Conservation (phyloP, 2,888 invertebrate species). For the Ethmia dodecea region DNA sequence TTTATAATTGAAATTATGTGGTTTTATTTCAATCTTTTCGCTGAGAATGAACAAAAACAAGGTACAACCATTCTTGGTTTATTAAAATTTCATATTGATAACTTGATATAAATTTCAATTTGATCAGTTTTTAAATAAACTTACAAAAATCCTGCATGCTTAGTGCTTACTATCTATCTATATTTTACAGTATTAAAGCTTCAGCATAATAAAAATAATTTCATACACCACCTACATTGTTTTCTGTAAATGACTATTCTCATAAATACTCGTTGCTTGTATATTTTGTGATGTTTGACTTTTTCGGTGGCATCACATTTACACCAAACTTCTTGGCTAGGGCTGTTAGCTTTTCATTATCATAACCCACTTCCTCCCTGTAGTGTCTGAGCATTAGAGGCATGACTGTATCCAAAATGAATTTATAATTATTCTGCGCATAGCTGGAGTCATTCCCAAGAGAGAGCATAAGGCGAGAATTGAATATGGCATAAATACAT, state of each 20-base stretch:
- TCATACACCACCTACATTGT: conserved; percentile 38
- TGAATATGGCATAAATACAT: conserved; percentile 84
- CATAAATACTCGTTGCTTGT: conserved; percentile 82
- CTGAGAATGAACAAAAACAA: conserved; percentile 33
- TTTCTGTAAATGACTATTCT: conserved; percentile 46
- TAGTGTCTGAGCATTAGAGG: conserved; percentile 80
- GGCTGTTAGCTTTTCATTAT: conserved; percentile 69
- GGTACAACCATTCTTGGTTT: conserved; percentile 57
- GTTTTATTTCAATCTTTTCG: no score
- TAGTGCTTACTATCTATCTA: conserved; percentile 72
- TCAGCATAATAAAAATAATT: conserved; percentile 72
- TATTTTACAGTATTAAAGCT: conserved; percentile 76
- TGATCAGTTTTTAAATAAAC: conserved; percentile 73
- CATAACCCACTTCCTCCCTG: conserved; percentile 78
- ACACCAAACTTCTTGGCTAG: conserved; percentile 76
- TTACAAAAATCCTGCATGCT: conserved; percentile 73
- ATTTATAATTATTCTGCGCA: conserved; percentile 82
- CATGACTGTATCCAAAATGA: conserved; percentile 81
- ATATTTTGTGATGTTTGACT: conserved; percentile 81
- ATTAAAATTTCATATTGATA: conserved; percentile 72
- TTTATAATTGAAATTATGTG: no score
- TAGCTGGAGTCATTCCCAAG: conserved; percentile 61
- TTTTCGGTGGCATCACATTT: conserved; percentile 72
- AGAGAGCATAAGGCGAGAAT: conserved; percentile 81
- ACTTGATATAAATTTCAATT: conserved; percentile 70